Evolutionary conservation across 2,113 vertebrate species (phyloP).

Genomic region (Mormoops blainvillei): DNA sequence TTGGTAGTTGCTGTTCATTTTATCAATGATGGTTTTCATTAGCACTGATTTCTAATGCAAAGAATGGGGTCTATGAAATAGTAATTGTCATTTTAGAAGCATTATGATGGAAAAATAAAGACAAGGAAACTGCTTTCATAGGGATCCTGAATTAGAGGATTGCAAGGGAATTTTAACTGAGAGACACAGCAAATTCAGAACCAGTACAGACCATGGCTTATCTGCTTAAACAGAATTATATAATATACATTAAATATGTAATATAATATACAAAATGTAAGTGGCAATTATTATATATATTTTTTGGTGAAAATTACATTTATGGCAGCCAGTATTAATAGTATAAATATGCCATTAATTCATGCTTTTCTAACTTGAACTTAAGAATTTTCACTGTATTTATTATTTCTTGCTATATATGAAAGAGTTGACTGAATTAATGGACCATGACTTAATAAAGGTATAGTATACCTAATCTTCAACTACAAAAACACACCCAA

Average conservation of each 20-base stretch:
- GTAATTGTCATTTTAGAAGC: neutral
- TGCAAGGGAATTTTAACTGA: neutral
- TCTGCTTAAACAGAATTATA: neutral
- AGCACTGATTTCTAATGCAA: constrained; percentile 8
- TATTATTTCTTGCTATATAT: constrained; percentile 12
- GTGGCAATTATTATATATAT: accelerated
- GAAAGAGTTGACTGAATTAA: neutral
- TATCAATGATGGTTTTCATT: constrained; percentile 34
- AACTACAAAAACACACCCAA: constrained; percentile 28
- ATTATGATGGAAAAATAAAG: constrained; percentile 32
- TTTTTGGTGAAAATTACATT: neutral
- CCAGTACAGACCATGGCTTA: neutral
- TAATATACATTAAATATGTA: neutral
- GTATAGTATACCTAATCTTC: constrained; percentile 5
- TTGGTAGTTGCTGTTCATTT: neutral
- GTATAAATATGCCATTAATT: neutral
- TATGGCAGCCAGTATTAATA: neutral
- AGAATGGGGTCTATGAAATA: constrained; percentile 15
- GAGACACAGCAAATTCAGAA: neutral
- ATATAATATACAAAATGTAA: constrained; percentile 2
- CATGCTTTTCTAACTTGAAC: neutral
- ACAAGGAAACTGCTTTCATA: constrained; percentile 4
- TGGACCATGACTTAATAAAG: constrained; percentile 33
- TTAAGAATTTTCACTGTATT: neutral
- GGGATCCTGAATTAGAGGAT: constrained; percentile 16